phyloP scores from a whole-genome alignment of 2,888 invertebrate genomes.

The Amphipoea lucens region DNA sequence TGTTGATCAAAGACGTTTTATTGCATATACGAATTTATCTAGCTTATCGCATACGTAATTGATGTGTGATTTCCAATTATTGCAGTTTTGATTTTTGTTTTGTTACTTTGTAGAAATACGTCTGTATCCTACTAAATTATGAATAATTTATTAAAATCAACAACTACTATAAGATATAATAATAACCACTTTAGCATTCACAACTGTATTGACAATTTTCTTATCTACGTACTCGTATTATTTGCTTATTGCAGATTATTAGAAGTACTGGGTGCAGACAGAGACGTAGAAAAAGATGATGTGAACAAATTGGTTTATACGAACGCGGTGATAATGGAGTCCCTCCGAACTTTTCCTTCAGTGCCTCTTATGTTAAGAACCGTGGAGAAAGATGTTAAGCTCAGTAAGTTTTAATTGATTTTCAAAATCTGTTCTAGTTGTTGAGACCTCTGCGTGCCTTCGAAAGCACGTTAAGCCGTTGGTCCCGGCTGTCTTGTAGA shows the following conservation, averaged over 20 bases:
- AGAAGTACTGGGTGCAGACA: constrained; percentile 20
- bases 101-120: too few species aligned
- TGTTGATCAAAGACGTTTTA: not conserved
- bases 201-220: too few species aligned
- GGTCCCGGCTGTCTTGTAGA: not conserved
- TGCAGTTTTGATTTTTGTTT: too few species aligned
- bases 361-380: not conserved
- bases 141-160: too few species aligned
- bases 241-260: constrained; percentile 19
- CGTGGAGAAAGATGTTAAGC: constrained; percentile 20
- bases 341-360: constrained; percentile 6
- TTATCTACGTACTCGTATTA: too few species aligned
- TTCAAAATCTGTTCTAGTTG: not conserved
- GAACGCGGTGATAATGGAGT: constrained; percentile 44
- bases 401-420: constrained; percentile 13
- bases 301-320: constrained; percentile 40
- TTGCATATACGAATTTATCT: not conserved
- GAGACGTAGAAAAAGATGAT: constrained; percentile 27
- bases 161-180: too few species aligned
- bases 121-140: too few species aligned
- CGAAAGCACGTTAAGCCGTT: not conserved
- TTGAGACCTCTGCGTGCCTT: too few species aligned
- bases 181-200: too few species aligned
- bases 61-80: not conserved
- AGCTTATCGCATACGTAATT: not conserved